Evolutionary conservation across 2,888 invertebrate species (phyloP), one percentile per base, ranked within the genome.

Genomic region (Agrochola macilenta): DNA sequence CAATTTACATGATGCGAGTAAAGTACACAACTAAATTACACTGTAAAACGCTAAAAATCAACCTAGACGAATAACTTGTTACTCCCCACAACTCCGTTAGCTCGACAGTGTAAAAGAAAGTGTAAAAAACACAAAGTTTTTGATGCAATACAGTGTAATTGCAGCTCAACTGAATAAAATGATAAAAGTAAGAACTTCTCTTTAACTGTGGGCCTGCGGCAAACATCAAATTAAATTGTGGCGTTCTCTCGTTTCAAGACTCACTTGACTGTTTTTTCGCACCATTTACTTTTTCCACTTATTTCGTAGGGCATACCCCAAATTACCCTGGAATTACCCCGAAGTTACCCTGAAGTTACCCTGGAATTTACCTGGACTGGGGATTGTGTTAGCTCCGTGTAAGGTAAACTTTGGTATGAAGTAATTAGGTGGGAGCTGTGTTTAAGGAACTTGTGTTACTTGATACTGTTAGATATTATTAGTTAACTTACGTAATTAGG

Each of bases 81-180:
- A 82, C 69, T 87, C 76, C 60, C 66, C 74, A 68, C 85, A 91
- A 92, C 89, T 84, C 73, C 69, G 87, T 91, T 91, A 91, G 82
- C 89, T 87, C 87, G 83, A 83, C 85, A 82, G 78, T 83, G 88
- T 85, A 91, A 92, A 92, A 90, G 89, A 90, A 91, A 90, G 79
- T 84, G 86, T 85, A 89, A 88, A 60, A 91, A 91, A 89, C 87
- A 90, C 87, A 86, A 89, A 88, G 86, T 91, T 87, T 79, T 82
- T 80, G 79, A 83, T 79, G 88, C 90, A 89, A 90, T 91, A 90
- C 90, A 88, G 85, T 88, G 92, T 92, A 92, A 92, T 92, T 92
- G 91, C 89, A 90, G 83, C 88, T 88, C 90, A 89, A 92, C 89
- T 92, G 91, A 92, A 92, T 90, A 91, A 92, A 92, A 92, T 90